These are phyloP conservation scores for Chondrosia reniformis DNA, from an alignment of 37 sponge, comb jelly and placozoan species.

Conservation along the genomic window DNA sequence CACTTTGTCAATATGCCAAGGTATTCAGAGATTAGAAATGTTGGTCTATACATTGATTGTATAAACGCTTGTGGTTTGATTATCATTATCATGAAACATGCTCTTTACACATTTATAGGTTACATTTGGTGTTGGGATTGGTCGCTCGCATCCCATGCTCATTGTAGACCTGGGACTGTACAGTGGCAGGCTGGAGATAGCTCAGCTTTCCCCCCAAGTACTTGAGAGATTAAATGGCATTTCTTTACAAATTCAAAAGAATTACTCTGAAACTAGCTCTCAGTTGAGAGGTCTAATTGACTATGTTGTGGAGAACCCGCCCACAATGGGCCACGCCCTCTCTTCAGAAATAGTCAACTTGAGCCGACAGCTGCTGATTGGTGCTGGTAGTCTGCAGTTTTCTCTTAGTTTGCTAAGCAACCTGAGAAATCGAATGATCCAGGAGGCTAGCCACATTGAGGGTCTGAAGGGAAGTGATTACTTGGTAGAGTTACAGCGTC, in stretches of 20 bases:
- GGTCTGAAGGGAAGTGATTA: background rate
- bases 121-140: constrained; percentile 47
- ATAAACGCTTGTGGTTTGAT: background rate
- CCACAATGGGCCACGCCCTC: background rate
- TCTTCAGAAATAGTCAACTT: background rate
- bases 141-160: constrained; percentile 27
- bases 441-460: background rate
- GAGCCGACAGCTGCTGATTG: background rate
- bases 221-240: constrained; percentile 23
- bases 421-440: background rate
- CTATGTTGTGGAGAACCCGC: background rate
- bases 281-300: background rate
- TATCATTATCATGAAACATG: background rate
- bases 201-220: constrained; percentile 21
- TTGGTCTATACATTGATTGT: background rate
- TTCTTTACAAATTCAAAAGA: constrained; percentile 19
- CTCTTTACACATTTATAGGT: constrained; percentile 26
- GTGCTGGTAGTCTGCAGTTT: constrained; percentile 7
- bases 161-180: constrained; percentile 55
- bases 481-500: background rate
- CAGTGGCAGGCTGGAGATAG: constrained; percentile 37
- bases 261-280: too few relatives aligned
- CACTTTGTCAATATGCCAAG: constrained; percentile 72
- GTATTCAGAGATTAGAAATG: constrained; percentile 13
- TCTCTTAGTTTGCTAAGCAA: background rate